phyloP scores from a whole-genome alignment of 2,113 vertebrate genomes.

The Pitta sordida region DNA sequence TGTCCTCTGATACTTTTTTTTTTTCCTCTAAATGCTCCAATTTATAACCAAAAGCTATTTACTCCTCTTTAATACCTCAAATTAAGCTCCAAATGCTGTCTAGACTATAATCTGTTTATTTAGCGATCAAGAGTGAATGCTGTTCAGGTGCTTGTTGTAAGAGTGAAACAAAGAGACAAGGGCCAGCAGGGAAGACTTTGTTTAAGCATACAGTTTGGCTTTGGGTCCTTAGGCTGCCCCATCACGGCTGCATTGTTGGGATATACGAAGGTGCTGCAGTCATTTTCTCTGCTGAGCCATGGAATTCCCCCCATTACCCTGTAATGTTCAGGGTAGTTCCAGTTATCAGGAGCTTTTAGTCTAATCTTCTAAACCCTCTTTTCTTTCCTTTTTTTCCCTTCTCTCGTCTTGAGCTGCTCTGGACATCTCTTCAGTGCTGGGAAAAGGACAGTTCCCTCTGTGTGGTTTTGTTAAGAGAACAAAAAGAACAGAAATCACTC shows the following conservation, averaged over 20 bases:
- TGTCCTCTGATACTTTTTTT: not conserved
- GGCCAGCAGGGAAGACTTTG: not conserved
- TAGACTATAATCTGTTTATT: not conserved
- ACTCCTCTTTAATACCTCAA: not conserved
- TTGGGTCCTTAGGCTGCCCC: not conserved
- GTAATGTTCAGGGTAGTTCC: not conserved
- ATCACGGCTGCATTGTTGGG: not conserved
- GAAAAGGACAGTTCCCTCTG: not conserved
- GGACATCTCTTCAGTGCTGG: not conserved
- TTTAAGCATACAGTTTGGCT: not conserved
- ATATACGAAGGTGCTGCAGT: not conserved
- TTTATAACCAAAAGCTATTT: not conserved
- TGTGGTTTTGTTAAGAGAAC: not conserved
- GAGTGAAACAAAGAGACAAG: not conserved
- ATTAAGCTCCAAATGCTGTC: not conserved
- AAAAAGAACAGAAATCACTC: not conserved
- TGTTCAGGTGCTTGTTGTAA: not conserved
- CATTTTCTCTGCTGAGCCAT: not conserved
- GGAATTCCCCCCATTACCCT: not conserved
- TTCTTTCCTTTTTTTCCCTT: not conserved
- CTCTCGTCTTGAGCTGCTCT: not conserved
- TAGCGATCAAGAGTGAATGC: not conserved
- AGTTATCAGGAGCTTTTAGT: not conserved
- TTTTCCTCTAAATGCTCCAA: not conserved
- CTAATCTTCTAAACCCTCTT: not conserved